A percentile compares a stretch with the other conserved stretches of the same genome.
Evolutionary conservation across 2,888 invertebrate genomes (phyloP).

Genomic region (Napeogenes inachia): DNA sequence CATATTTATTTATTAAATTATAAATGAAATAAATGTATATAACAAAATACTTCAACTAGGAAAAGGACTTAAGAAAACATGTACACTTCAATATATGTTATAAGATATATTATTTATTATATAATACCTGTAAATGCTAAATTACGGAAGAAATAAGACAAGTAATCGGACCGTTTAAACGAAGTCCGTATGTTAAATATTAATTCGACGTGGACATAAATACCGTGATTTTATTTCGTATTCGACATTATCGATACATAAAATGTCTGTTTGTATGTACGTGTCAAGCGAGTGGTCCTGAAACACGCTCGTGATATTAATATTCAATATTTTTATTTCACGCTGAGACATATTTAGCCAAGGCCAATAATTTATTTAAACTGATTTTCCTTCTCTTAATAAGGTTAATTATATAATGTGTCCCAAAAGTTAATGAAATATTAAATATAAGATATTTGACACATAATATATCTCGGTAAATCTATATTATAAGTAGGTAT

Average conservation of each 20-base stretch:
- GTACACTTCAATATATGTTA: too few species aligned
- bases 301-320: constrained; percentile 48
- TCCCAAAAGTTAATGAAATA: not conserved
- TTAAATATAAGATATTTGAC: too few species aligned
- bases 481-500: too few species aligned
- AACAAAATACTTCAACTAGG: too few species aligned
- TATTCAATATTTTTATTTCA: constrained; percentile 55
- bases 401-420: constrained; percentile 5
- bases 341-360: constrained; percentile 57
- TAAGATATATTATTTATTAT: too few species aligned
- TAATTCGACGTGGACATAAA: constrained; percentile 67
- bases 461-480: too few species aligned
- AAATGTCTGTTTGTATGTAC: constrained; percentile 57
- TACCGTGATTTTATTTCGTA: constrained; percentile 63
- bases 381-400: constrained; percentile 22
- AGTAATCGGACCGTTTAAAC: constrained; percentile 31
- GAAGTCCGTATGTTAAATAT: constrained; percentile 26
- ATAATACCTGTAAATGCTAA: too few species aligned
- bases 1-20: too few species aligned
- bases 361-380: constrained; percentile 61
- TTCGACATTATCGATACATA: constrained; percentile 52
- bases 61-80: too few species aligned
- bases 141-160: constrained; percentile 29
- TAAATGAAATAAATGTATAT: too few species aligned
- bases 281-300: constrained; percentile 64